Conservation (phyloP, 2,888 invertebrate genomes). For the Acanthosepion pharaonis region DNA sequence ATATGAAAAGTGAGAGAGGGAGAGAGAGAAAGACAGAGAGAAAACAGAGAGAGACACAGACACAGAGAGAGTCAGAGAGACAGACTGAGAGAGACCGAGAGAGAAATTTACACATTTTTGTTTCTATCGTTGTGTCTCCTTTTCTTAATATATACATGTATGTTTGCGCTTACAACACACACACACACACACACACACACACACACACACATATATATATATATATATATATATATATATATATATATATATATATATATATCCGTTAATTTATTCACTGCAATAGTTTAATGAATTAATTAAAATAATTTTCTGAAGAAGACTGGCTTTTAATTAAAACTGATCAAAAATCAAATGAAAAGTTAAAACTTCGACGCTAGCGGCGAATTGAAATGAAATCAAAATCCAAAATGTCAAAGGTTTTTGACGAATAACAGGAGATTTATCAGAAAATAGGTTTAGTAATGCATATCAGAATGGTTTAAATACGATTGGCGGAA, state of each 20-base stretch:
- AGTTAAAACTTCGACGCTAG: not conserved
- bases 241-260: not conserved
- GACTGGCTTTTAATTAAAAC: not conserved
- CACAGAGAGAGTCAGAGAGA: too few relatives aligned
- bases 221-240: not conserved
- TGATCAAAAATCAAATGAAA: conserved; percentile 17
- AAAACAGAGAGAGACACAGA: too few relatives aligned
- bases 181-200: not conserved
- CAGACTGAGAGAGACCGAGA: too few relatives aligned
- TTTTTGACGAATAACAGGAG: not conserved
- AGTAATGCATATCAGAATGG: not conserved
- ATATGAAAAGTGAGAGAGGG: not conserved
- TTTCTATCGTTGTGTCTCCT: too few relatives aligned
- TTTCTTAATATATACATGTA: not conserved
- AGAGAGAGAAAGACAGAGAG: too few relatives aligned
- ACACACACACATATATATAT: not conserved
- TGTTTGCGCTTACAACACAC: not conserved
- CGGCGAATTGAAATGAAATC: not conserved
- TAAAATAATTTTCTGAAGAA: not conserved
- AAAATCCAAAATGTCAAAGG: not conserved
- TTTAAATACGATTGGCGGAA: not conserved
- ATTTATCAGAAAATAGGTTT: not conserved
- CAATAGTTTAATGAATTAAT: not conserved
- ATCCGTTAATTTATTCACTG: not conserved
- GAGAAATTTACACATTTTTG: too few relatives aligned